Base-by-base conservation (phyloP, 2,888 invertebrate genomes). In the Limnephilus marmoratus region DNA sequence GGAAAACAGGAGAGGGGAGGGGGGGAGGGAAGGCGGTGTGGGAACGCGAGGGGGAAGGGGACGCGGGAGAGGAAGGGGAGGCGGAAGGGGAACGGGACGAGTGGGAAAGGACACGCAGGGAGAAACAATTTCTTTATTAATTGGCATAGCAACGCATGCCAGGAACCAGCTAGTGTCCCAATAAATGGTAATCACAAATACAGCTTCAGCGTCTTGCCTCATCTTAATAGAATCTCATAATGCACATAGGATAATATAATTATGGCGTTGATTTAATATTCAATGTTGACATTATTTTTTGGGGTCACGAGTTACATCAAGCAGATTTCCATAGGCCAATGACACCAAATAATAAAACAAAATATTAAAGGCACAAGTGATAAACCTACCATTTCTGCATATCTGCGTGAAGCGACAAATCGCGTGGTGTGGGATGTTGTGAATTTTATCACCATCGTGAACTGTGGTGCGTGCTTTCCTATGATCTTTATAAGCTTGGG, bases 301-400 rank as follows among this genome's bases (percentile, higher is more conserved):
- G n/a, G 68, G 68, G 68, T 68, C 68, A 68, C 7, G 24, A n/a
- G 68, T 68, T 68, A n/a, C 68, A 68, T 2, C 24, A 68, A 24
- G 24, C 68, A 68, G 68, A 68, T 68, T 68, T 9, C 68, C 24
- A 1, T 9, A 24, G 68, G 68, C 9, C 68, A 24, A 7, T 24
- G 68, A 68, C 68, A 68, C 68, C 68, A 68, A 68, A 68, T 68
- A 68, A 68, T 68, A 68, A 68, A 68, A n/a, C n/a, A 68, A 68
- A 68, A 68, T 68, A 68, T 24, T 68, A 68, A 24, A 68, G n/a
- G 2, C 24, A 24, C 24, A 3, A 24, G 24, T 9, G 68, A 68
- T n/a, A 68, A 68, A 68, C 68, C 68, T 1, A 5, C 24, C 1
- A 68, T 68, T 68, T 68, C 68, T 68, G 68, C n/a, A n/a, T 5